These are phyloP conservation scores for Neofelis nebulosa DNA, from an alignment of 2,113 vertebrate species.

Conservation along the genomic window DNA sequence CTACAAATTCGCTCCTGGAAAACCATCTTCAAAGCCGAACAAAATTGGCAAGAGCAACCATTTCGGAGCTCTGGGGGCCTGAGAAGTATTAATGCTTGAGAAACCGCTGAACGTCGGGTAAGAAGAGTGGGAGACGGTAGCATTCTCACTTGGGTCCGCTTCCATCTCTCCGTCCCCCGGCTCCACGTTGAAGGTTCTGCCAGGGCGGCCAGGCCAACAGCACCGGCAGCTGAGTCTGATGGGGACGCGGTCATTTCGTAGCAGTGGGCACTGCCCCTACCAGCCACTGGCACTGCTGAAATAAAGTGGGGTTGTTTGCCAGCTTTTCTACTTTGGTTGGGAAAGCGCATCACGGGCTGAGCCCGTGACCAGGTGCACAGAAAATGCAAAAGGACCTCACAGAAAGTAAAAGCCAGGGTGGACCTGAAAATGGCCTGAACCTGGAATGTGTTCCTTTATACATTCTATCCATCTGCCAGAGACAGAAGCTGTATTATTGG, in stretches of 20 bases:
- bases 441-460: accelerated
- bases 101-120: not conserved
- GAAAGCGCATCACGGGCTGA: not conserved
- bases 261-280: accelerated
- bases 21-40: not conserved
- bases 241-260: too few relatives aligned
- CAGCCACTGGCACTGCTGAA: not conserved
- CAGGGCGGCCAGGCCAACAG: not conserved
- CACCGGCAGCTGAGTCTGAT: too few relatives aligned
- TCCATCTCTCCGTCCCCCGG: not conserved
- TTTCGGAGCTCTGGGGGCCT: not conserved
- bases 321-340: not conserved
- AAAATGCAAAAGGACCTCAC: not conserved
- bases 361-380: not conserved
- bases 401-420: not conserved
- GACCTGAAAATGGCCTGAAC: not conserved
- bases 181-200: not conserved
- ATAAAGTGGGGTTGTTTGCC: too few relatives aligned
- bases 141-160: not conserved
- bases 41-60: not conserved
- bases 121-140: not conserved
- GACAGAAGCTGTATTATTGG: not conserved
- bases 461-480: not conserved
- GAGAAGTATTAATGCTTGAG: not conserved
- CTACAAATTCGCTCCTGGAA: not conserved